Percentiles rank a stretch among this genome's conserved stretches.
phyloP scores from a whole-genome alignment of 2,797 vertebrate species.

The Diplodus puntazzo region DNA sequence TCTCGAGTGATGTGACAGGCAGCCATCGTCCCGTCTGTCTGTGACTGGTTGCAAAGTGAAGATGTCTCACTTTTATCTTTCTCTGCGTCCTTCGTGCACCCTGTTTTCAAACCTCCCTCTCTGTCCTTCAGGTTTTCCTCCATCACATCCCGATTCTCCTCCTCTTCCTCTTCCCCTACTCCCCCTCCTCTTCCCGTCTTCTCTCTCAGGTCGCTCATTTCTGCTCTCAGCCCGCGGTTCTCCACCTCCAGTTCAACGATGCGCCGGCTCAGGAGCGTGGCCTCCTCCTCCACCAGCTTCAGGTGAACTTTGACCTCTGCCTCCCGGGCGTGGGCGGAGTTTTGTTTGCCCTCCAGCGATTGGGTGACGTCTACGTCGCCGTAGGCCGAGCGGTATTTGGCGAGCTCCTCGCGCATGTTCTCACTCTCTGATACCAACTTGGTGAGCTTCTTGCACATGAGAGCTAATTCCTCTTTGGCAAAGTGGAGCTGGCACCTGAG shows the following conservation, averaged over 20 bases:
- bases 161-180: conserved; percentile 78
- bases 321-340: conserved; percentile 88
- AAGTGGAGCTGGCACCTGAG: conserved; percentile 98
- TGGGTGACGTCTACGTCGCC: conserved; percentile 89
- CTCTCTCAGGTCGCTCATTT: conserved; percentile 89
- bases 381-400: conserved; percentile 90
- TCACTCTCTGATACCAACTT: conserved; percentile 95
- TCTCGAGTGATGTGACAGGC: conserved; percentile 82
- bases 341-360: conserved; percentile 82
- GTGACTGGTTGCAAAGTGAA: conserved; percentile 78
- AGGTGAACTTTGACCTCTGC: conserved; percentile 94
- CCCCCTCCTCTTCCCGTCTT: conserved; percentile 83
- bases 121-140: conserved; percentile 73
- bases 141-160: conserved; percentile 77
- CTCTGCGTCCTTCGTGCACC: conserved; percentile 79
- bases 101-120: conserved; percentile 70
- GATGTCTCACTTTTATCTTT: conserved; percentile 86
- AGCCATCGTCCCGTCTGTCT: conserved; percentile 79
- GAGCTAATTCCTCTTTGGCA: conserved; percentile 96
- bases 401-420: conserved; percentile 92
- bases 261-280: conserved; percentile 94
- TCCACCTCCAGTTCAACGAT: conserved; percentile 98
- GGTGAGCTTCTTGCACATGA: conserved; percentile 99
- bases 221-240: conserved; percentile 93
- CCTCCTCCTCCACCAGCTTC: conserved; percentile 97